Evolutionary conservation across 1,140 invertebrate species (phyloP).

Genomic region (Ceratosolen solmsi): DNA sequence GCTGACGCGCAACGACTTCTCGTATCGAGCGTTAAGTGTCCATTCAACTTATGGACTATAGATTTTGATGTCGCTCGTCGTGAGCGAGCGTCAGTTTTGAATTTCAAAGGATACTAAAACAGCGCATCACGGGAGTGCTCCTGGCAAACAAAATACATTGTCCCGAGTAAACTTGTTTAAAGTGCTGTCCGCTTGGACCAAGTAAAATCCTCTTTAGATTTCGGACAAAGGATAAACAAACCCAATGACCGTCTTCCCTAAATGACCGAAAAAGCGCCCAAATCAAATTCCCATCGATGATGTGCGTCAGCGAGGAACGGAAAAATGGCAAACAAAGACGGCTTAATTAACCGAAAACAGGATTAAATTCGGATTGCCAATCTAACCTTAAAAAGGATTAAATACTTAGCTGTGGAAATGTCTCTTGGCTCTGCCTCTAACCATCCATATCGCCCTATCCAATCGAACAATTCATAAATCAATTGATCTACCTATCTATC

Average conservation of each 20-base stretch:
- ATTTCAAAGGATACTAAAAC: background rate
- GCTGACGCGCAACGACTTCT: background rate
- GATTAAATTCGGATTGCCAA: slow-evolving; percentile 26
- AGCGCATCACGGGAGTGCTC: background rate
- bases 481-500: too few species aligned
- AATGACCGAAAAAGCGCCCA: slow-evolving; percentile 32
- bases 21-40: background rate
- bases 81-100: background rate
- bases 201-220: background rate
- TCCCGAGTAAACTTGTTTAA: slow-evolving; percentile 40
- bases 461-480: slow-evolving; percentile 28
- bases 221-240: slow-evolving; percentile 33
- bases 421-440: slow-evolving; percentile 8
- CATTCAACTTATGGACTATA: too few species aligned
- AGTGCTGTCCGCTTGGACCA: slow-evolving; percentile 24
- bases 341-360: slow-evolving; percentile 48
- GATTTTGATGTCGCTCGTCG: too few species aligned
- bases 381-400: slow-evolving; percentile 42
- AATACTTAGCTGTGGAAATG: slow-evolving; percentile 29
- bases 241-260: slow-evolving; percentile 2
- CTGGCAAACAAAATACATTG: slow-evolving; percentile 17
- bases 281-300: slow-evolving; percentile 6
- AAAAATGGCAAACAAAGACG: background rate
- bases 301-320: too few species aligned
- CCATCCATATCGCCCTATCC: too few species aligned